Evolutionary conservation across 2,113 vertebrate species (phyloP).

Genomic region (Ophiodon elongatus): DNA sequence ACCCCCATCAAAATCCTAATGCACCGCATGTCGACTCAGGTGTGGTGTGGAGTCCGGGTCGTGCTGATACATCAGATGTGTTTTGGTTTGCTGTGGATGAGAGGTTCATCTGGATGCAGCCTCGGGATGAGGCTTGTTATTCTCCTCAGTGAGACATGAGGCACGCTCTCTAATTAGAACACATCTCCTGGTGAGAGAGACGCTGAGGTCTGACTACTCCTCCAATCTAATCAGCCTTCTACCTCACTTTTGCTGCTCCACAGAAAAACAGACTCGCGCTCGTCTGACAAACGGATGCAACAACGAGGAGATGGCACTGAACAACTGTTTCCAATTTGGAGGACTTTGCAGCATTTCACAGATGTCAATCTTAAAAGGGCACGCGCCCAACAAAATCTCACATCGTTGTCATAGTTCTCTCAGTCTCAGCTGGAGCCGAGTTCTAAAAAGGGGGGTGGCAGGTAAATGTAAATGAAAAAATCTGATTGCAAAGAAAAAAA

Average conservation of each 20-base stretch:
- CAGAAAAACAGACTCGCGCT: conserved; percentile 51
- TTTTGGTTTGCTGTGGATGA: conserved; percentile 51
- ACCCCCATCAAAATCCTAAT: conserved; percentile 36
- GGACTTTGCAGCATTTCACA: conserved; percentile 50
- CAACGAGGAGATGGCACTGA: conserved; percentile 58
- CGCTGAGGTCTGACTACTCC: conserved; percentile 60
- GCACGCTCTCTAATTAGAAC: conserved; percentile 77
- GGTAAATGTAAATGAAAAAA: conserved; percentile 38
- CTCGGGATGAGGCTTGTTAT: conserved; percentile 72
- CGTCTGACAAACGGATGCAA: conserved; percentile 65
- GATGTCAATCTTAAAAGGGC: conserved; percentile 53
- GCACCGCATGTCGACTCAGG: conserved; percentile 52
- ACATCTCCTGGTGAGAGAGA: conserved; percentile 75
- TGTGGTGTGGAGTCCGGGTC: conserved; percentile 53
- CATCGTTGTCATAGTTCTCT: conserved; percentile 33
- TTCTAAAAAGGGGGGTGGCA: conserved; percentile 22
- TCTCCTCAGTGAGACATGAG: conserved; percentile 68
- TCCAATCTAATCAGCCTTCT: conserved; percentile 66
- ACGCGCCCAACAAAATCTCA: conserved; percentile 8
- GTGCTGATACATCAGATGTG: conserved; percentile 60
- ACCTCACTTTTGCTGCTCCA: conserved; percentile 57
- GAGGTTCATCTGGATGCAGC: conserved; percentile 62
- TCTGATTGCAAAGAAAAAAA: conserved; percentile 17
- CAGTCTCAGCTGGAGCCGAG: conserved; percentile 40
- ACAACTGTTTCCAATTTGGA: conserved; percentile 62